These are phyloP conservation scores for Danaus plexippus DNA, from an alignment of 1,140 invertebrate species.

Conservation along the genomic window DNA sequence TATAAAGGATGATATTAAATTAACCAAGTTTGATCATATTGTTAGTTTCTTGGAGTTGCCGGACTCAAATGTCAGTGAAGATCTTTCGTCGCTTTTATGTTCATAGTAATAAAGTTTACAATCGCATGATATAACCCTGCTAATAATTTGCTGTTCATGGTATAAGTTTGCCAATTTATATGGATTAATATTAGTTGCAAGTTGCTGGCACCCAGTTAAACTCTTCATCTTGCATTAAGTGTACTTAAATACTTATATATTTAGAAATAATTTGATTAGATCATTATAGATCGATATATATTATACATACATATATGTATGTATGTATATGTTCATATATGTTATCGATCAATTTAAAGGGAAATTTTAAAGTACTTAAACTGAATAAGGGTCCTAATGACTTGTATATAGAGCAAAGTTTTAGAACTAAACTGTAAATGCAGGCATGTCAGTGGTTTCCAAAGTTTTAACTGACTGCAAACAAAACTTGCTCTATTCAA, in stretches of 20 bases:
- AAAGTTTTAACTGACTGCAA: slow-evolving; percentile 45
- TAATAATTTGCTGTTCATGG: slow-evolving; percentile 11
- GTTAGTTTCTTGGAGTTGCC: slow-evolving; percentile 7
- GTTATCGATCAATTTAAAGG: too few species aligned
- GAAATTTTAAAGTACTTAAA: too few species aligned
- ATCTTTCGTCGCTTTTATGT: slow-evolving; percentile 1
- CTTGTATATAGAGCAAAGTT: too few species aligned
- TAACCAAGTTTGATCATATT: slow-evolving; percentile 14
- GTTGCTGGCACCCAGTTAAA: slow-evolving; percentile 10
- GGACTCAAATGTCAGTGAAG: not conserved
- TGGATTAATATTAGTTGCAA: slow-evolving; percentile 17
- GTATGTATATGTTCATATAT: too few species aligned
- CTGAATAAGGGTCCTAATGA: too few species aligned
- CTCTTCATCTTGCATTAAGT: slow-evolving; percentile 8
- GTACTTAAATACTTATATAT: not conserved
- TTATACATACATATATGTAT: too few species aligned
- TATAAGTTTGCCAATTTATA: slow-evolving; percentile 17
- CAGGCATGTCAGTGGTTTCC: too few species aligned
- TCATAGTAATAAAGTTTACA: slow-evolving; percentile 3
- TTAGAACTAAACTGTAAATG: too few species aligned
- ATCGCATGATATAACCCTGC: not conserved
- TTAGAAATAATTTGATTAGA: too few species aligned
- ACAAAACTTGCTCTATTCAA: slow-evolving; percentile 26
- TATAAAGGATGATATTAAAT: not conserved
- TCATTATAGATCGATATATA: too few species aligned